phyloP scores from a whole-genome alignment of 1,140 invertebrate species.

The Trachymyrmex septentrionalis region DNA sequence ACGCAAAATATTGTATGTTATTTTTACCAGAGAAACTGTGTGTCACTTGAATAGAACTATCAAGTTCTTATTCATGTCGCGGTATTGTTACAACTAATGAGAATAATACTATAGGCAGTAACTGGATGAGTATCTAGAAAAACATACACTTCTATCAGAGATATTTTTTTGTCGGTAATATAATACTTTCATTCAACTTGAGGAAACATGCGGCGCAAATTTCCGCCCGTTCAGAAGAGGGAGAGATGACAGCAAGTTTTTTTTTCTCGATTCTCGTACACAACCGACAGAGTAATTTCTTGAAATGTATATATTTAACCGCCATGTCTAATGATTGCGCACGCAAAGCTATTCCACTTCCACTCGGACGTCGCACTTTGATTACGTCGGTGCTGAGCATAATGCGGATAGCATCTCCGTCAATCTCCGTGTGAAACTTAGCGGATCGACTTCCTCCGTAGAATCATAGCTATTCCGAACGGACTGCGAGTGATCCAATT shows the following conservation, averaged over 20 bases:
- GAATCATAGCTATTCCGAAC: constrained; percentile 63
- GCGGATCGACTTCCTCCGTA: constrained; percentile 72
- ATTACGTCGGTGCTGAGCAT: constrained; percentile 28
- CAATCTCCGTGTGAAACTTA: constrained; percentile 66
- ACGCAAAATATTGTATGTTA: no score
- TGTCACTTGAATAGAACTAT: no score
- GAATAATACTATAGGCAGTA: no score
- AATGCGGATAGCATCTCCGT: constrained; percentile 42
- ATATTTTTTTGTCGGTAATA: no score
- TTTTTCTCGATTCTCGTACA: not conserved
- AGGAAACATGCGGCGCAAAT: not conserved
- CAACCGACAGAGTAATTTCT: constrained; percentile 14
- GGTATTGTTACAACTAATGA: no score
- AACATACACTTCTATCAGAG: no score
- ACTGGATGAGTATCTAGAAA: no score
- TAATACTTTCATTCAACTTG: not conserved
- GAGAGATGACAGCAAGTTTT: not conserved
- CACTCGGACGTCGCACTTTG: constrained; percentile 24
- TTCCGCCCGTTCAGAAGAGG: not conserved
- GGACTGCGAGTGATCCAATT: constrained; percentile 63
- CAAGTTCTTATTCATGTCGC: no score
- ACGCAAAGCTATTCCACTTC: not conserved
- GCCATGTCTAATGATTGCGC: constrained; percentile 32
- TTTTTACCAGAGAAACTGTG: no score
- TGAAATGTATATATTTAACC: constrained; percentile 41